Base-by-base conservation (phyloP, 2,888 invertebrate species). In the Pyrrhia umbra region DNA sequence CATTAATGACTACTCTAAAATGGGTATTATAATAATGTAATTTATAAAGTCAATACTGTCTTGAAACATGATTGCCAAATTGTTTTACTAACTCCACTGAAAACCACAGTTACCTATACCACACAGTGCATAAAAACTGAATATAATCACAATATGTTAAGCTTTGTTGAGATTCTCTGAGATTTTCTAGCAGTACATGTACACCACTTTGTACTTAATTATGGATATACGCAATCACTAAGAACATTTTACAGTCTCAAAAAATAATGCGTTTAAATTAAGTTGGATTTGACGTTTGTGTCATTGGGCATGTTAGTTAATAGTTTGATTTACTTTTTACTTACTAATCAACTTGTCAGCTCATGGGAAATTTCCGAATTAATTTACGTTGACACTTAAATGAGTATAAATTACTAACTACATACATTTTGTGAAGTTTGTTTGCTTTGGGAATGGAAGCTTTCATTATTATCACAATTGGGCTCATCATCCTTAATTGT, bases 211-310 rank as follows among this genome's bases (percentile, higher is more conserved):
- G n/a, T n/a, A n/a, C n/a, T n/a, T n/a, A n/a, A n/a, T n/a, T n/a
- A n/a, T n/a, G n/a, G n/a, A n/a, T n/a, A n/a, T n/a, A n/a, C n/a
- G n/a, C n/a, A n/a, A n/a, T n/a, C n/a, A n/a, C n/a, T n/a, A n/a
- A n/a, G 13, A 30, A 34, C 34, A n/a, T 27, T 9, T n/a, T n/a
- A n/a, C n/a, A n/a, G n/a, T n/a, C n/a, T n/a, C n/a, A n/a, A n/a
- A n/a, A n/a, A n/a, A n/a, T n/a, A n/a, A n/a, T n/a, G n/a, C n/a
- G 15, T 13, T 25, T 42, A 34, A 25, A 16, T 34, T 55, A 1
- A 49, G 40, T 30, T 54, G 34, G 25, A 16, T 50, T 55, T 18
- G 23, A 10, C 55, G 30, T 16, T 51, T 13, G 2, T 39, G 47
- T 47, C 18, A 39, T 25, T 30, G n/a, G 16, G 18, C 21, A 21